Evolutionary conservation across 1,140 invertebrate genomes (phyloP).

Genomic region (Hormaphis cornu): DNA sequence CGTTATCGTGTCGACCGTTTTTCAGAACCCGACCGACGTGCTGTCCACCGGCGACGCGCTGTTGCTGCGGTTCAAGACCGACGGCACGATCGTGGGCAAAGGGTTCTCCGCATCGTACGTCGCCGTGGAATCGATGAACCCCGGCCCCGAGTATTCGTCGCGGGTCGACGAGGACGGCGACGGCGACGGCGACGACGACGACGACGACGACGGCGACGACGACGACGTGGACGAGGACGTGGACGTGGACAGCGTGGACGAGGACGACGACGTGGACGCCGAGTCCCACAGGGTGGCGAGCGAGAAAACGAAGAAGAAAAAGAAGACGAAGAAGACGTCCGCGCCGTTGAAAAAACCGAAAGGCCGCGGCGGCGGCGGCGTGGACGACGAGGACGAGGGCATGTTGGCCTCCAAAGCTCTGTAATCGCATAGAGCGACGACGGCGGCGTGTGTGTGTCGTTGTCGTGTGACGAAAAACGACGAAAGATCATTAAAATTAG

Average conservation of each 20-base stretch:
- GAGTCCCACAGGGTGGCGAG: neutral
- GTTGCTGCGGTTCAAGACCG: constrained; percentile 77
- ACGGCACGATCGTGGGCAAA: constrained; percentile 81
- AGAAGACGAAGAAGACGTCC: neutral
- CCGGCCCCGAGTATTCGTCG: neutral
- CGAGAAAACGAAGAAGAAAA: neutral
- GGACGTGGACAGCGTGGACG: neutral
- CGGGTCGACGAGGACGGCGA: constrained; percentile 51
- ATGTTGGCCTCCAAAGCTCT: too few relatives aligned
- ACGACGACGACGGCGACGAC: neutral
- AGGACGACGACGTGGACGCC: neutral
- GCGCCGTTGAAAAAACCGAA: too few relatives aligned
- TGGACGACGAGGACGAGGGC: neutral
- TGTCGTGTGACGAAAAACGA: too few relatives aligned
- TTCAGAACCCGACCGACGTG: constrained; percentile 76
- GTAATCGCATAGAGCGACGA: neutral
- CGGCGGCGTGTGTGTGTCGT: neutral
- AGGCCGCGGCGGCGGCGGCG: neutral
- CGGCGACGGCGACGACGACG: neutral
- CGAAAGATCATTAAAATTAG: neutral
- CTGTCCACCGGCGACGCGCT: constrained; percentile 79
- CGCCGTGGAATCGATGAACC: constrained; percentile 49
- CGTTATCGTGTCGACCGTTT: constrained; percentile 33
- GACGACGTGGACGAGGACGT: neutral
- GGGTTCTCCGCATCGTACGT: constrained; percentile 84